Evolutionary conservation across 2,888 invertebrate species (phyloP).

Genomic region (Protodeltote pygarga): DNA sequence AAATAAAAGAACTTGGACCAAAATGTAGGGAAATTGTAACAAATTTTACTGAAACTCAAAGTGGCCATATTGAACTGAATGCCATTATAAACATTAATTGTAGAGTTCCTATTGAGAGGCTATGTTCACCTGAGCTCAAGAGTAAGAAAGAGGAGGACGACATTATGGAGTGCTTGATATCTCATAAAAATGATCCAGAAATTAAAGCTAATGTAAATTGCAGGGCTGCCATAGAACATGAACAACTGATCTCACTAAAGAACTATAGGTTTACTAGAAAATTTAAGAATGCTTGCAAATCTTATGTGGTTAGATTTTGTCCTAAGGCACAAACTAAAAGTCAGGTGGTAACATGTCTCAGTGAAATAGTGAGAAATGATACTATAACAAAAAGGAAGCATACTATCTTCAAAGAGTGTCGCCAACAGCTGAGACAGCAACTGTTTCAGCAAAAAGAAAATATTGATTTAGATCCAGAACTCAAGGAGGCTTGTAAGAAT

Average conservation of each 20-base stretch:
- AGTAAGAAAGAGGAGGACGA: slow-evolving; percentile 93
- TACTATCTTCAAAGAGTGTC: slow-evolving; percentile 94
- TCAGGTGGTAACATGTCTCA: slow-evolving; percentile 94
- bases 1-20: slow-evolving; percentile 89
- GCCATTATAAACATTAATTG: slow-evolving; percentile 95
- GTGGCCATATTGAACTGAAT: slow-evolving; percentile 96
- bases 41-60: slow-evolving; percentile 96
- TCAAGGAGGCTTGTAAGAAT: slow-evolving; percentile 92
- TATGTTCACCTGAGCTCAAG: slow-evolving; percentile 90
- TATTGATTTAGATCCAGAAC: slow-evolving; percentile 93
- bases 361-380: slow-evolving; percentile 96
- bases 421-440: slow-evolving; percentile 96
- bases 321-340: slow-evolving; percentile 91
- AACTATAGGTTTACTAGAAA: slow-evolving; percentile 97
- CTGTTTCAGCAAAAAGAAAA: slow-evolving; percentile 97
- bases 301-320: slow-evolving; percentile 91
- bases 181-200: slow-evolving; percentile 95
- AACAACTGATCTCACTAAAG: slow-evolving; percentile 97
- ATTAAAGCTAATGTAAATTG: slow-evolving; percentile 94
- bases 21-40: slow-evolving; percentile 92
- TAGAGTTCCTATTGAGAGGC: slow-evolving; percentile 91
- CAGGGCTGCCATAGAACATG: slow-evolving; percentile 97
- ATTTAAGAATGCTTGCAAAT: slow-evolving; percentile 97
- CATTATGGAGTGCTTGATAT: slow-evolving; percentile 97
- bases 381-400: slow-evolving; percentile 92